Conservation (phyloP, 2,797 vertebrate genomes). For the Neosilurus mollespiculum region DNA sequence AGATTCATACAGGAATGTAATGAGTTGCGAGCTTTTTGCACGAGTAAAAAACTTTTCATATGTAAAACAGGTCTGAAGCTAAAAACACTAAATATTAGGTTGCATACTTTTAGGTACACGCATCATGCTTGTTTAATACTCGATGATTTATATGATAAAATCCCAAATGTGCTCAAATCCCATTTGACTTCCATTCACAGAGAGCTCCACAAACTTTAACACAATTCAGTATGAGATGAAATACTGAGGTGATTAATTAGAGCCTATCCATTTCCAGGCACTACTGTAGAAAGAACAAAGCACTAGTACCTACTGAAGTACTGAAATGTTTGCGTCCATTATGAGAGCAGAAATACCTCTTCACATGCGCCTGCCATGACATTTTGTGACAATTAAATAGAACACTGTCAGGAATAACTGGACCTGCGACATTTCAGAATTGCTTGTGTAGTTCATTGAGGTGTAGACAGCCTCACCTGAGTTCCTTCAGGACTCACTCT, state of each 20-base stretch:
- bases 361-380: not conserved
- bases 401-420: not conserved
- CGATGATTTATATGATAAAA: not conserved
- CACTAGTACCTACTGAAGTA: not conserved
- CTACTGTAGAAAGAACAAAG: not conserved
- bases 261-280: not conserved
- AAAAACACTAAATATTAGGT: not conserved
- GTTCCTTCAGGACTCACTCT: conserved; percentile 91
- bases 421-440: not conserved
- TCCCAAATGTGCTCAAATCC: not conserved
- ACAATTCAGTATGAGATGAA: not conserved
- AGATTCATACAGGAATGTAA: not conserved
- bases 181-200: not conserved
- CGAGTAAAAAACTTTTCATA: not conserved
- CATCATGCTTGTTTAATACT: not conserved
- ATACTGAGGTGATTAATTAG: not conserved
- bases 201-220: not conserved
- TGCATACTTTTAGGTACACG: not conserved
- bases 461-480: conserved; percentile 76
- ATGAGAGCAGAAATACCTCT: not conserved
- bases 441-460: not conserved
- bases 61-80: not conserved
- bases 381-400: not conserved
- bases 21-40: not conserved
- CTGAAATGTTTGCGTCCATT: not conserved